Conservation (phyloP, 53 echinoderm and acorn worm genomes). For the Glandiceps talaboti region DNA sequence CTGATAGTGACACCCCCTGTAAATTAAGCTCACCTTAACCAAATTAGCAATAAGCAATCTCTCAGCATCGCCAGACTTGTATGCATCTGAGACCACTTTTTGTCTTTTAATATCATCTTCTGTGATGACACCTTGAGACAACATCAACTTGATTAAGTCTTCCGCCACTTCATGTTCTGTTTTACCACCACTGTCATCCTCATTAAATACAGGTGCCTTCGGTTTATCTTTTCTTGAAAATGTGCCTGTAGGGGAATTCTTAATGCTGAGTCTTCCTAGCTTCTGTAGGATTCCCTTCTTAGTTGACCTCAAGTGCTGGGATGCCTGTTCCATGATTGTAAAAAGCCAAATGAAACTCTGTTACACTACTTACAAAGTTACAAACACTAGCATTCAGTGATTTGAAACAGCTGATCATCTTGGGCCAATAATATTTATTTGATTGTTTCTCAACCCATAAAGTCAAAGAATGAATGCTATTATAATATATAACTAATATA, state of each 20-base stretch:
- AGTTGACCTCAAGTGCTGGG: not conserved
- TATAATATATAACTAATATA: no score
- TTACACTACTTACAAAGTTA: no score
- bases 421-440: no score
- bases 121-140: slow-evolving; percentile 84
- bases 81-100: slow-evolving; percentile 63
- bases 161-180: slow-evolving; percentile 36
- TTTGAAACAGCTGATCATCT: no score
- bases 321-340: not conserved
- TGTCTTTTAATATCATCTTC: slow-evolving; percentile 60
- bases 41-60: slow-evolving; percentile 88
- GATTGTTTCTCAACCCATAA: no score
- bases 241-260: not conserved
- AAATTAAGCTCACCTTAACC: slow-evolving; percentile 66
- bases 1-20: no score
- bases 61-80: slow-evolving; percentile 89
- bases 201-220: not conserved
- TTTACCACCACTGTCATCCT: not conserved
- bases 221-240: not conserved
- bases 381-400: no score
- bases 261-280: not conserved
- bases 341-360: no score
- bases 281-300: not conserved
- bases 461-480: no score
- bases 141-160: slow-evolving; percentile 72